Evolutionary conservation across 2,113 vertebrate genomes (phyloP), one percentile per base, ranked within the genome.

Genomic region (Antigone vipio): DNA sequence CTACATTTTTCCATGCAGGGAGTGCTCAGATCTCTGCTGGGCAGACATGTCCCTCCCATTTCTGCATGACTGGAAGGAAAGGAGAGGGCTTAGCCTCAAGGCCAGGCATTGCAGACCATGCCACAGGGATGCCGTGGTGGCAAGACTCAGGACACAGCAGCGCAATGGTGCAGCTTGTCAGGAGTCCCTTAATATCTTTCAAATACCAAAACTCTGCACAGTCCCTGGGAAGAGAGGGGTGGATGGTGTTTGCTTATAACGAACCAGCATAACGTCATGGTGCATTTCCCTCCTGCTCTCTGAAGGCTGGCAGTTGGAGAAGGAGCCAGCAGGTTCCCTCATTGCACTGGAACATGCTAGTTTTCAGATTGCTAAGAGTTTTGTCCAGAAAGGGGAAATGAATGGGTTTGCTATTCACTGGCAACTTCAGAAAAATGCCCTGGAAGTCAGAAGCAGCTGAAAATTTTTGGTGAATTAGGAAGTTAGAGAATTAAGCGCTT

Each of bases 211-310:
- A 68, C 26, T 67, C 20, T 22, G 22, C 6, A 15, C 44, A 62
- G 12, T 55, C 11, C n/a, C 15, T 4, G 2, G 30, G 7, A 77
- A 45, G 60, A 69, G 58, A 64, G 15, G 10, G 0, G 2, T n/a
- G 35, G 8, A 15, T 53, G 11, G 11, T 49, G 6, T 11, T 30
- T 29, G 7, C 30, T 79, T 58, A 27, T 67, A 49, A 34, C 6
- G 24, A 89, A 27, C 34, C 35, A 56, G 40, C 2, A 0, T 56
- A 44, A 68, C 3, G 1, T 20, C 1, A 1, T 3, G 2, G 16
- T 30, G 6, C 12, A 19, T 35, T 58, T 88, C 62, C 4, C 24
- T 72, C 9, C 32, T 66, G 45, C 47, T 50, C 26, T 49, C 50
- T 59, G 53, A 56, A 73, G 55, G 29, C 38, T 79, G 49, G 20